Base-by-base conservation (phyloP, 2,797 vertebrate species). In the Pantherophis vulpinus region DNA sequence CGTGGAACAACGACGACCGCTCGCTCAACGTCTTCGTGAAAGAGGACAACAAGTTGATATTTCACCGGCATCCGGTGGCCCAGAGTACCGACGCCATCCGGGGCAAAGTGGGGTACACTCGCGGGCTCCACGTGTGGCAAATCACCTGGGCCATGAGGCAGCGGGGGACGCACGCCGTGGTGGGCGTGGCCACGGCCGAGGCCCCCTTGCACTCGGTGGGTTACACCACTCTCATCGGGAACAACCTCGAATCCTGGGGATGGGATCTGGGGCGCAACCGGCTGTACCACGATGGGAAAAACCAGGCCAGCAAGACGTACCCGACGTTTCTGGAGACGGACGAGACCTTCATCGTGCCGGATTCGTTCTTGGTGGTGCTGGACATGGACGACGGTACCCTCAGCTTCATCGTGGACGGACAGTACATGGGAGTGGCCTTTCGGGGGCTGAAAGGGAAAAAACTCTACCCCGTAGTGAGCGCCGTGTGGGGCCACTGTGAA, bases 401-500 rank as follows among this genome's bases (percentile, higher is more conserved):
- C 95, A 99, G 99, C 96, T 99, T 99, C 97, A 98, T 99, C 1
- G 99, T 99, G 86, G 99, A 99, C 0, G 99, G 99, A 98, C 99
- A 99, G 95, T 99, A 99, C 97, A 98, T 99, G 96, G 99, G 99
- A 0, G 98, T 99, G 61, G 99, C 99, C 0, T 99, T 99, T 91
- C 98, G 98, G 92, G 99, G 99, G 95, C 99, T 99, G 93, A 99
- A 99, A 92, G 99, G 99, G 96, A 98, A 99, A 93, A 99, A 99
- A 96, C 98, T 99, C 23, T 99, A 99, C 95, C 99, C 99, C 0
- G 98, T 99, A 91, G 99, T 99, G 92, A 99, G 99, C 79, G 99
- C 99, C 0, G 99, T 99, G 95, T 99, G 99, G 99, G 99, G 99
- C 97, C 99, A 99, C 98, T 99, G 99, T 97, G 99, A 99, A 97